Evolutionary conservation across 2,113 vertebrate species (phyloP).

Genomic region (Malurus alboscapulatus): DNA sequence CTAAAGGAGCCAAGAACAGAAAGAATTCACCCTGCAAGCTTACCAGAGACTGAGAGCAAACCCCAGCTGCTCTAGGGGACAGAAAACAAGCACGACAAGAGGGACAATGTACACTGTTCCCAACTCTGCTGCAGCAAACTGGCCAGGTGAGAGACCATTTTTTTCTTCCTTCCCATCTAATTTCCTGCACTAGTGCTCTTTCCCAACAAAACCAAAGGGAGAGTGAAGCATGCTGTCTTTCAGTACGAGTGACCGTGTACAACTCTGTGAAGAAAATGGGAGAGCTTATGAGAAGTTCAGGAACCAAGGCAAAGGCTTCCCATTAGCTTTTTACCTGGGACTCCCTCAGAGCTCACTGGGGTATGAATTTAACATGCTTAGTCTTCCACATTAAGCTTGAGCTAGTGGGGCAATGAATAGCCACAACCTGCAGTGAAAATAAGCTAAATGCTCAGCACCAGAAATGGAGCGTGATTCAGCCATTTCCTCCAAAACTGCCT

Average conservation of each 20-base stretch:
- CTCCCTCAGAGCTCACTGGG: neutral
- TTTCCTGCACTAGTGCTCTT: neutral
- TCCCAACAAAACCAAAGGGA: conserved; percentile 26
- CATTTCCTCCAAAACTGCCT: neutral
- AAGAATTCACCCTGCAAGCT: neutral
- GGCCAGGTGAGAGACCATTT: neutral
- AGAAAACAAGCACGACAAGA: neutral
- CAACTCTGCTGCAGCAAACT: neutral
- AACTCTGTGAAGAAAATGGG: conserved; percentile 22
- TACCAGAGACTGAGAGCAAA: neutral
- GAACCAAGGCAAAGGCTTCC: conserved; percentile 64
- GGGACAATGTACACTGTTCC: conserved; percentile 38
- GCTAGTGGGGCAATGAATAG: neutral
- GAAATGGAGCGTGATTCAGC: neutral
- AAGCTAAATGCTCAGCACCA: neutral
- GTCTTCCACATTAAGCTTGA: neutral
- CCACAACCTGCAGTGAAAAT: neutral
- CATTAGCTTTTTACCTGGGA: conserved; percentile 3
- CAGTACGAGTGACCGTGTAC: neutral
- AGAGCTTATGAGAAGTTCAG: conserved; percentile 26
- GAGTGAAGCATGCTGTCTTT: conserved; percentile 19
- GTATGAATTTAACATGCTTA: neutral
- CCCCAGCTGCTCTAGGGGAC: neutral
- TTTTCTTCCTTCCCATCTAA: neutral
- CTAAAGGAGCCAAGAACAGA: neutral